Percentiles rank a stretch among this genome's conserved stretches.
Conservation (phyloP, 2,888 invertebrate species). For the Acanthosepion lycidas region DNA sequence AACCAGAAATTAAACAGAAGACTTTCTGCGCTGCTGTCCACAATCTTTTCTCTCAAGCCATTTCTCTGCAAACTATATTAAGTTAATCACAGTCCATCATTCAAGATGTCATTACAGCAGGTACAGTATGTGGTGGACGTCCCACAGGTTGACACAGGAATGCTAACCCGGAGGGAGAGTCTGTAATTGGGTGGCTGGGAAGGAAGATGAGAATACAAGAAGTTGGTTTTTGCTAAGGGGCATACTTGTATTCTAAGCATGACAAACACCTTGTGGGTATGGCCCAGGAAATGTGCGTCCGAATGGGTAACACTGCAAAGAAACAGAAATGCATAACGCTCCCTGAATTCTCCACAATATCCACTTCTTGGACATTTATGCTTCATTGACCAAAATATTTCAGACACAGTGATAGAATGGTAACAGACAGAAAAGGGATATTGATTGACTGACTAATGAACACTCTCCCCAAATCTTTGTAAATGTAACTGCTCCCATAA, state of each 20-base stretch:
- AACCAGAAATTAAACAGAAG: not conserved
- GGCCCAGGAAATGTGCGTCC: not conserved
- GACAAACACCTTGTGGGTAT: constrained; percentile 7
- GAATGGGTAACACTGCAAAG: not conserved
- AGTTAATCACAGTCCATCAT: not conserved
- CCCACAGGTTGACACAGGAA: not conserved
- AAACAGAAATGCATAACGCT: not conserved
- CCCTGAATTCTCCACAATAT: not conserved
- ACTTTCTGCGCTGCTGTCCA: not conserved
- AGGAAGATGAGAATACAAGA: not conserved
- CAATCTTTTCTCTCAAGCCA: not conserved
- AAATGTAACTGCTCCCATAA: too few relatives aligned
- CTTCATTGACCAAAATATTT: constrained; percentile 22
- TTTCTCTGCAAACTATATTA: not conserved
- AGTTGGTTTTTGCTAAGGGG: not conserved
- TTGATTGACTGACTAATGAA: not conserved
- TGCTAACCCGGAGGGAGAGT: constrained; percentile 6
- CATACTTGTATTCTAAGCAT: not conserved
- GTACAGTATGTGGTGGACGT: not conserved
- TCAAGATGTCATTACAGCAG: not conserved
- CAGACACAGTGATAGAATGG: not conserved
- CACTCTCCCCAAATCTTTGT: too few relatives aligned
- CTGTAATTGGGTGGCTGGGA: not conserved
- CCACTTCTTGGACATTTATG: not conserved
- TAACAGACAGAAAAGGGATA: not conserved